Evolutionary conservation across 2,113 vertebrate genomes (phyloP), one percentile per base, ranked within the genome.

Genomic region (Phocoena phocoena): DNA sequence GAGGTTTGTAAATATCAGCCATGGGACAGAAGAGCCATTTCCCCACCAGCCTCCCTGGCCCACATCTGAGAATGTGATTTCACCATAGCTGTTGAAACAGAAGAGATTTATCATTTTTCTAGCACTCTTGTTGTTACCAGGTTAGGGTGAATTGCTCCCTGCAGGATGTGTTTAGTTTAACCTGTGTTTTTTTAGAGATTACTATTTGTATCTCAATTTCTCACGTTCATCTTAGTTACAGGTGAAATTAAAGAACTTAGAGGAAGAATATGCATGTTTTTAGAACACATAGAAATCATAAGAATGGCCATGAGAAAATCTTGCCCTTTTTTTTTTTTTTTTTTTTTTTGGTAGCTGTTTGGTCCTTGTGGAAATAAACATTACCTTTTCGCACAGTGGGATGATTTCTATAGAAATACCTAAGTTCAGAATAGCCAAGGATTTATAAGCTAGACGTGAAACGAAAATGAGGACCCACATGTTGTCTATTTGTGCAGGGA

Each of bases 181-280:
- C 91, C 53, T 79, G 15, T 21, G 11, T 18, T 93, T 93, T 88
- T 91, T 88, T 70, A 80, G 31, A 86, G 41, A 90, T 96, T 81
- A 41, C 60, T 91, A 23, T 88, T 58, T 94, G 33, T 85, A 26
- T 65, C n/a, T 93, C 70, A 65, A 65, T 74, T 60, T 47, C n/a
- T 96, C 76, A 80, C 41, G n/a, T n/a, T 97, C 36, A 68, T 77
- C 5, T 97, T 94, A 83, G 44, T 68, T 87, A 65, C 47, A 60
- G 11, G 18, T 82, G 62, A 87, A 90, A 89, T 76, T 89, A 36
- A 20, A 73, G 62, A 62, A 65, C 68, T 77, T 81, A 92, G 62
- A 88, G 71, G 44, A 92, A 50, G 60, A 77, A 14, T 12, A 25
- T 25, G 36, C 21, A 41, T 86, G 33, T 73, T 89, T 73, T 89